phyloP scores from a whole-genome alignment of 2,797 vertebrate species.

The Paguma larvata region DNA sequence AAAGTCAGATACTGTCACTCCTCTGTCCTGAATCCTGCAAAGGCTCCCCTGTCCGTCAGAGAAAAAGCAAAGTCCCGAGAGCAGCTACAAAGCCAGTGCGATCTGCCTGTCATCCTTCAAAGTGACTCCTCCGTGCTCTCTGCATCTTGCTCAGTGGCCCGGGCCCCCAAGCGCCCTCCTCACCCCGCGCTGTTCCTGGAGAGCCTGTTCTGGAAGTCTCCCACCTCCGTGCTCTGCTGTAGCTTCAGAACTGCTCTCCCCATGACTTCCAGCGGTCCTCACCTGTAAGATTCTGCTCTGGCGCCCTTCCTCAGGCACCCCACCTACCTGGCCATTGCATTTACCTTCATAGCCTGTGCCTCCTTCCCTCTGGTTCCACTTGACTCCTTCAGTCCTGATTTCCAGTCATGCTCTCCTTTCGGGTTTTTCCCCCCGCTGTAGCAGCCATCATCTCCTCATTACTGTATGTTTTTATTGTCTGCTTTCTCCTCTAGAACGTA shows the following conservation, averaged over 20 bases:
- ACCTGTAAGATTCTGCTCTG: not conserved
- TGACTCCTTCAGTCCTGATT: not conserved
- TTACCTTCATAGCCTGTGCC: not conserved
- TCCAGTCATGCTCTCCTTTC: not conserved
- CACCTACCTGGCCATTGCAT: not conserved
- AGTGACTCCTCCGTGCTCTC: not conserved
- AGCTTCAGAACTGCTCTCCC: not conserved
- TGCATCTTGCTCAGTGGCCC: not conserved
- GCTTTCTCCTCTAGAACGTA: not conserved
- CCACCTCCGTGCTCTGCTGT: not conserved
- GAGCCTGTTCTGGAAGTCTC: not conserved
- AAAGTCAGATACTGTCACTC: not conserved
- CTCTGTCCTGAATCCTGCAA: not conserved
- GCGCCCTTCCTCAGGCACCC: not conserved
- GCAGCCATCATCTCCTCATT: not conserved
- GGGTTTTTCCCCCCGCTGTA: not conserved
- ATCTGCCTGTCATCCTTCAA: not conserved
- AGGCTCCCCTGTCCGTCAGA: not conserved
- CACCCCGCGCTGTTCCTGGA: not conserved
- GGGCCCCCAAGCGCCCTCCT: no score
- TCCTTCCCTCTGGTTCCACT: not conserved
- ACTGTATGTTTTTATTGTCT: not conserved
- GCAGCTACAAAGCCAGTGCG: not conserved
- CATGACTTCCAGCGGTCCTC: fast-evolving
- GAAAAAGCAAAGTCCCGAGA: not conserved